phyloP scores from a whole-genome alignment of 2,797 vertebrate species.

The Gambusia yucatana region DNA sequence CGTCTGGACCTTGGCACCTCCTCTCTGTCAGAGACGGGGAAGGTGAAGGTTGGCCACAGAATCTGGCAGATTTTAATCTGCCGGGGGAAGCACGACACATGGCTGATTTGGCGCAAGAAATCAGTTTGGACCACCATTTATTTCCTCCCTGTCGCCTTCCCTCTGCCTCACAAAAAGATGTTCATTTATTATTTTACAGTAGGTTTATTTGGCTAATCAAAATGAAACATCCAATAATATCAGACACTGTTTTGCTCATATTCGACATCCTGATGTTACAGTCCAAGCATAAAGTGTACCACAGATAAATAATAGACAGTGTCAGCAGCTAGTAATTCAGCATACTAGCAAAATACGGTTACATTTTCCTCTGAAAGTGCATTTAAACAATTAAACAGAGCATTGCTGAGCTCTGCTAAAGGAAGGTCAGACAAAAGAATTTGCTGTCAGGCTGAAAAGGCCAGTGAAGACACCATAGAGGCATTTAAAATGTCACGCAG shows the following conservation, averaged over 20 bases:
- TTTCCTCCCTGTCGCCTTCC: conserved; percentile 29
- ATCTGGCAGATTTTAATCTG: conserved; percentile 45
- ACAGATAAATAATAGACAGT: neutral
- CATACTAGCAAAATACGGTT: neutral
- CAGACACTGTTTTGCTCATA: neutral
- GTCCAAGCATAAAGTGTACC: neutral
- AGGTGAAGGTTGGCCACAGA: conserved; percentile 52
- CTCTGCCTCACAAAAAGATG: conserved; percentile 12
- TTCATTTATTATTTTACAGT: conserved; percentile 19
- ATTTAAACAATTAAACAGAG: neutral
- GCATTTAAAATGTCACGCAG: conserved; percentile 1
- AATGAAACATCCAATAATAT: neutral
- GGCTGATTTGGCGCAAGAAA: conserved; percentile 54
- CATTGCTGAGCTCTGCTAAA: neutral
- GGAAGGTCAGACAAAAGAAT: neutral
- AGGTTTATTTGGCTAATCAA: conserved; percentile 4
- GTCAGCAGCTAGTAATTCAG: neutral
- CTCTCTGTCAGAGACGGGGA: conserved; percentile 33
- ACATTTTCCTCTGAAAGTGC: neutral
- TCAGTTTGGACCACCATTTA: conserved; percentile 40
- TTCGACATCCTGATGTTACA: neutral
- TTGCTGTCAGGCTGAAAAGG: conserved; percentile 6
- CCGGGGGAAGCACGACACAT: conserved; percentile 60
- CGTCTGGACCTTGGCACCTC: conserved; percentile 38
- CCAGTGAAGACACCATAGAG: conserved; percentile 1